Base-by-base conservation (phyloP, 2,797 vertebrate species). In the Sylvilagus floridanus region DNA sequence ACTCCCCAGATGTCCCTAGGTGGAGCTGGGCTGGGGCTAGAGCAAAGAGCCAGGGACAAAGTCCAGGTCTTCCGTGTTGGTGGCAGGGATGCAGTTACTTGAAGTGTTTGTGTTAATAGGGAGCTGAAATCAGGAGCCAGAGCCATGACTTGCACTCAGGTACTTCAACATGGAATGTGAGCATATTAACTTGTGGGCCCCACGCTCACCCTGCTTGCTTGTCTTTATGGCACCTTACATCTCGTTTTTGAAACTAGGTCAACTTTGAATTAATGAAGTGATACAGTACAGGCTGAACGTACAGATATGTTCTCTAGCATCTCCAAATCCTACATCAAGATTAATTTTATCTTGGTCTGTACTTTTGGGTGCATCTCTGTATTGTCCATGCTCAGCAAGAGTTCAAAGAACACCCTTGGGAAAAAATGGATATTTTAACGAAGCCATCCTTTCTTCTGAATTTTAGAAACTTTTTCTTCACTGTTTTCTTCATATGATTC, bases 351-450 rank as follows among this genome's bases (percentile, higher is more conserved):
- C 79, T 62, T 65, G 7, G 0, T 90, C 37, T 78, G 2, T n/a
- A 17, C 5, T 79, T 81, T 35, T 8, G 7, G 35, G 24, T 4
- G 4, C 47, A 16, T 57, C 63, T 94, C 84, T 81, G 0, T 52
- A 52, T 87, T 71, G 7, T 71, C 21, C 22, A 21, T 2, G 7
- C 7, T 88, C 13, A 86, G 30, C 26, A 19, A 32, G 12, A 81
- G 76, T n/a, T 3, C 66, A 21, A 16, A 2, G 0, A 66, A 6
- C 1, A 52, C 10, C 1, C 7, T 87, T 92, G 63, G 35, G 17
- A 42, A 85, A 90, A 68, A 60, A 72, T 83, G 35, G 11, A 7
- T 85, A 83, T 90, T 87, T 78, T 65, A 81, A 42, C 62, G 63
- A 81, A 88, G 71, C 13, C 13, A 42, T 37, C n/a, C 26, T 10